Conservation (phyloP, 1,140 invertebrate species). For the Stratiolaelaps scimitus region DNA sequence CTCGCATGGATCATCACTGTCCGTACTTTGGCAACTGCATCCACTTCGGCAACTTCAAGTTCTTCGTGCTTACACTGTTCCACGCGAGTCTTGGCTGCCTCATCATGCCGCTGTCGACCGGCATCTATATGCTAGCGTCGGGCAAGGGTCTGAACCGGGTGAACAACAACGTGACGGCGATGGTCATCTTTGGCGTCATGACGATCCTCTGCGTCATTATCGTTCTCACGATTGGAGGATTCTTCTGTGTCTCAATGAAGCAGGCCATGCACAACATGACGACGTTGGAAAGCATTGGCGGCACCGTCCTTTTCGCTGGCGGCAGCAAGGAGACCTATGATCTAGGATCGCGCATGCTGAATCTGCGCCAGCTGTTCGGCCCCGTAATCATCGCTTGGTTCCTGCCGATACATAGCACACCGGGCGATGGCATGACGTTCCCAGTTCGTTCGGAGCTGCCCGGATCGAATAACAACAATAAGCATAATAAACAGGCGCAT, state of each 20-base stretch:
- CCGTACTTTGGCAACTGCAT: conserved; percentile 88
- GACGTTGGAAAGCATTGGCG: background rate
- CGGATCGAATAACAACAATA: too few species aligned
- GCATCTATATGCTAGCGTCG: background rate
- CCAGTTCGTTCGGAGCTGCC: conserved; percentile 3
- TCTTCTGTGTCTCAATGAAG: background rate
- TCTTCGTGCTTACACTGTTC: conserved; percentile 41
- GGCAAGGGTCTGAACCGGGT: background rate
- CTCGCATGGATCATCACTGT: conserved; percentile 96
- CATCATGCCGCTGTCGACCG: background rate
- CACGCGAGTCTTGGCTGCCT: conserved; percentile 36
- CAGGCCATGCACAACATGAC: conserved; percentile 15
- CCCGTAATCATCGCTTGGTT: conserved; percentile 6
- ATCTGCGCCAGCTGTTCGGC: background rate
- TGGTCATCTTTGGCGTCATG: background rate
- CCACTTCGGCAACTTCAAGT: conserved; percentile 39
- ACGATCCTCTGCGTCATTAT: background rate
- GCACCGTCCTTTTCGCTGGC: conserved; percentile 5
- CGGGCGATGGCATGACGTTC: conserved; percentile 2
- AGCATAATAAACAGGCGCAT: too few species aligned
- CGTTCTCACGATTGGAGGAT: background rate
- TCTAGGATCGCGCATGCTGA: background rate
- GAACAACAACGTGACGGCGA: background rate
- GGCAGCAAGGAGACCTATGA: conserved; percentile 3
- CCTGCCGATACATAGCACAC: background rate